Evolutionary conservation across 2,797 vertebrate species (phyloP), one percentile per base, ranked within the genome.

Genomic region (Hapalemur alaotrensis): DNA sequence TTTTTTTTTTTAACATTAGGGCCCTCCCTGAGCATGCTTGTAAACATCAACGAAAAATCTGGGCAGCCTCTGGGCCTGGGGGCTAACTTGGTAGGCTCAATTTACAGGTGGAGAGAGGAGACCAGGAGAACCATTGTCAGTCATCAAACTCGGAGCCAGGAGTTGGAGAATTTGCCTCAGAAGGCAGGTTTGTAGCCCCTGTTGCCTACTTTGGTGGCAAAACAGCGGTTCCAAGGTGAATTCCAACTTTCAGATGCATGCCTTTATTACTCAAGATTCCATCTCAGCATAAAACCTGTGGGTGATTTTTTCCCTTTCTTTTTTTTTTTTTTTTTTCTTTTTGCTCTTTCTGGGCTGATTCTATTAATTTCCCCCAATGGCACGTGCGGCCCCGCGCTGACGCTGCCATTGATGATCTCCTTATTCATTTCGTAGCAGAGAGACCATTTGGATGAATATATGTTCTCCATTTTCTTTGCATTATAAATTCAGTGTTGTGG

Each of bases 391-490:
- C 85, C 93, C 52, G 96, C 63, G 43, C 93, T 28, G 84, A 94
- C 2, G 78, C 98, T 97, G 95, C 96, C 95, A 93, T 97, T 93
- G 97, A 97, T 97, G 97, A 97, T 96, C 97, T 96, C 96, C 98
- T 98, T 98, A 98, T 98, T 98, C 96, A 75, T 95, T 98, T 95
- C 0, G 12, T 87, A 97, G 98, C 97, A 96, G 97, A 97, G 97
- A 97, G 96, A 88, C 97, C 95, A 97, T 98, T 98, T 87, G 98
- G 98, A 98, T 98, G 98, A 98, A 98, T 98, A 97, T 97, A 96
- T 54, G 23, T 97, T 96, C 96, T 95, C 78, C 3, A 97, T 98
- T 96, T 97, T 96, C 98, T 98, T 81, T 95, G 96, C 94, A 23
- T 98, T 97, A 80, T 98, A 98, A 98, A 98, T 98, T 97, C 98